phyloP scores from a whole-genome alignment of 2,113 vertebrate species.

The Cebidichthys violaceus region DNA sequence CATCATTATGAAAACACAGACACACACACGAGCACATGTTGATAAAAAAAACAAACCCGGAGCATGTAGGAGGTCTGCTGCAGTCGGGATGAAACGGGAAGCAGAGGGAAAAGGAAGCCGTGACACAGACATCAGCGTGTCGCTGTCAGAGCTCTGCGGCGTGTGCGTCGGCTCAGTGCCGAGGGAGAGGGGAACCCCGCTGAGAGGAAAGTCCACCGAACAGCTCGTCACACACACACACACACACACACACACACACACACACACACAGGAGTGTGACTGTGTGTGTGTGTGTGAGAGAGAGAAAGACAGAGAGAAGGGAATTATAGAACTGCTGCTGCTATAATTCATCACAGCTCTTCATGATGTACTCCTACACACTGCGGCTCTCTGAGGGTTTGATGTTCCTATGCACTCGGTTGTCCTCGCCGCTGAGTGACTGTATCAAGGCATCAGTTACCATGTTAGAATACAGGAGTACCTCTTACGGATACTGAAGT shows the following conservation, averaged over 20 bases:
- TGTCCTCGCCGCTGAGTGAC: background rate
- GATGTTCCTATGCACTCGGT: background rate
- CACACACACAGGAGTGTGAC: slow-evolving; percentile 3
- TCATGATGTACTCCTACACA: slow-evolving; percentile 30
- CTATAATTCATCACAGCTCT: slow-evolving; percentile 36
- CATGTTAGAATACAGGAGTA: background rate
- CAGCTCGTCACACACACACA: slow-evolving; percentile 35
- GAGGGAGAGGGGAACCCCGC: slow-evolving; percentile 57
- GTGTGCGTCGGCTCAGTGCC: slow-evolving; percentile 44
- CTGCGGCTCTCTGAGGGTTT: slow-evolving; percentile 6
- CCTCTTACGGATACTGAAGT: background rate
- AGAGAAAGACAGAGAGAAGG: background rate
- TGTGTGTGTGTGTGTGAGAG: slow-evolving; percentile 13
- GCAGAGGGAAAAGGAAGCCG: slow-evolving; percentile 26
- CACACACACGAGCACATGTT: slow-evolving; percentile 1
- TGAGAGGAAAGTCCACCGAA: slow-evolving; percentile 67
- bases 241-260: too few relatives aligned
- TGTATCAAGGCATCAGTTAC: background rate
- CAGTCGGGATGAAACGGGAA: slow-evolving; percentile 27
- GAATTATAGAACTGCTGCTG: slow-evolving; percentile 31
- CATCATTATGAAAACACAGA: background rate
- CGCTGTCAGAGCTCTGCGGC: slow-evolving; percentile 53
- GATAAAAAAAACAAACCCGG: slow-evolving; percentile 33
- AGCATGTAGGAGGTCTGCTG: slow-evolving; percentile 32
- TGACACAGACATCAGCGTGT: slow-evolving; percentile 63